Evolutionary conservation across 2,113 vertebrate species (phyloP).

Genomic region (Petrocephalus microphthalmus): DNA sequence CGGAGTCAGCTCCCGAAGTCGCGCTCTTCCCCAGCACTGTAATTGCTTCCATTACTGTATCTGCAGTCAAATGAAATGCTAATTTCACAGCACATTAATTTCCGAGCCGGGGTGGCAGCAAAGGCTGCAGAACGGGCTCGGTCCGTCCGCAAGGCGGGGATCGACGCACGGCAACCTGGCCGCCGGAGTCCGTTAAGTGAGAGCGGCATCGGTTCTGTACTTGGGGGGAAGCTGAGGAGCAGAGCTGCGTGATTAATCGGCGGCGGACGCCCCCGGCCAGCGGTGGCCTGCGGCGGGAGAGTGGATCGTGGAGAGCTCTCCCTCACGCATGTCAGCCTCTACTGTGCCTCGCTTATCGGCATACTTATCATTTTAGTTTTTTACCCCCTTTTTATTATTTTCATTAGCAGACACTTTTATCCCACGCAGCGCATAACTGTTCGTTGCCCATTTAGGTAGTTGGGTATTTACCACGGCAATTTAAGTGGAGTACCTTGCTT

Average conservation of each 20-base stretch:
- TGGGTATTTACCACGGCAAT: not conserved
- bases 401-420: not conserved
- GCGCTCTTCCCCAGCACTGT: conserved; percentile 83
- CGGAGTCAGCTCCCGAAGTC: conserved; percentile 52
- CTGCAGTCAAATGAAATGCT: conserved; percentile 78
- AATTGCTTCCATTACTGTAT: conserved; percentile 97
- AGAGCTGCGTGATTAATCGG: not conserved
- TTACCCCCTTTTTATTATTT: not conserved
- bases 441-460: not conserved
- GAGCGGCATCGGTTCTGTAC: conserved; percentile 53
- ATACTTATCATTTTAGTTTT: not conserved
- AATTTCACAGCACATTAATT: conserved; percentile 77
- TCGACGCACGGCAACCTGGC: conserved; percentile 56
- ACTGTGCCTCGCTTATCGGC: not conserved
- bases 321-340: not conserved
- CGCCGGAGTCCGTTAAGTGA: conserved; percentile 62
- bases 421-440: not conserved
- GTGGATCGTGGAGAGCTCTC: not conserved
- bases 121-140: conserved; percentile 60
- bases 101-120: conserved; percentile 70
- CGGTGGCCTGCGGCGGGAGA: not conserved
- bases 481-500: not conserved
- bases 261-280: not conserved
- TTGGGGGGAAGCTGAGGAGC: not conserved
- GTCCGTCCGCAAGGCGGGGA: not conserved